phyloP scores from a whole-genome alignment of 2,888 invertebrate species.

The Lutraria lutraria region DNA sequence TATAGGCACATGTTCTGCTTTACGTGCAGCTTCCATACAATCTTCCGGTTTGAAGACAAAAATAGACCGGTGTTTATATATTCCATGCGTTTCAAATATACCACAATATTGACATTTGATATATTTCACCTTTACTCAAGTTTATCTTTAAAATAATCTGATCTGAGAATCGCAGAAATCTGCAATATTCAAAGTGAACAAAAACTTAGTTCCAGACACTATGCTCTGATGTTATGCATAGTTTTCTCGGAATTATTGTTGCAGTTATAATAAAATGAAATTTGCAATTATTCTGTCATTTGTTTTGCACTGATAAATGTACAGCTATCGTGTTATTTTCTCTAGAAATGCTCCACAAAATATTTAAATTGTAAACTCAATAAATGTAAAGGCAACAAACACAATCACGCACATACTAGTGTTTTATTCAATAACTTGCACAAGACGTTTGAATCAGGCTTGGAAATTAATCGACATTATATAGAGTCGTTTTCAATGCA shows the following conservation, averaged over 20 bases:
- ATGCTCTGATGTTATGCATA: neutral
- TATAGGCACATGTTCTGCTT: neutral
- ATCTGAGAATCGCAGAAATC: neutral
- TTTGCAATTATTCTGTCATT: constrained; percentile 25
- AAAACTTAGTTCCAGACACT: neutral
- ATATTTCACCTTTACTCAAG: no score
- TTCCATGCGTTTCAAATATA: neutral
- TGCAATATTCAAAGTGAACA: neutral
- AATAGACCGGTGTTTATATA: neutral
- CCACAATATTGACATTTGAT: no score
- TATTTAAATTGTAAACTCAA: neutral
- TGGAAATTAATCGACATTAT: neutral
- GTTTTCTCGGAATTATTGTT: neutral
- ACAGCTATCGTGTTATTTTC: constrained; percentile 2
- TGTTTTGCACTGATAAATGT: constrained; percentile 5
- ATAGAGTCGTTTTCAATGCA: neutral
- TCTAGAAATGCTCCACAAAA: neutral
- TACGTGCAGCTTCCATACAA: neutral
- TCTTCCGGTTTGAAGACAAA: neutral
- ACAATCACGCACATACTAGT: neutral
- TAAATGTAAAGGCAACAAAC: neutral
- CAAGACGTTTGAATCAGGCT: neutral
- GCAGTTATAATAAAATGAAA: constrained; percentile 10
- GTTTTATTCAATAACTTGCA: neutral
- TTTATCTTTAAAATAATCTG: no score